phyloP scores from a whole-genome alignment of 2,113 vertebrate species.

The Eclectus roratus region DNA sequence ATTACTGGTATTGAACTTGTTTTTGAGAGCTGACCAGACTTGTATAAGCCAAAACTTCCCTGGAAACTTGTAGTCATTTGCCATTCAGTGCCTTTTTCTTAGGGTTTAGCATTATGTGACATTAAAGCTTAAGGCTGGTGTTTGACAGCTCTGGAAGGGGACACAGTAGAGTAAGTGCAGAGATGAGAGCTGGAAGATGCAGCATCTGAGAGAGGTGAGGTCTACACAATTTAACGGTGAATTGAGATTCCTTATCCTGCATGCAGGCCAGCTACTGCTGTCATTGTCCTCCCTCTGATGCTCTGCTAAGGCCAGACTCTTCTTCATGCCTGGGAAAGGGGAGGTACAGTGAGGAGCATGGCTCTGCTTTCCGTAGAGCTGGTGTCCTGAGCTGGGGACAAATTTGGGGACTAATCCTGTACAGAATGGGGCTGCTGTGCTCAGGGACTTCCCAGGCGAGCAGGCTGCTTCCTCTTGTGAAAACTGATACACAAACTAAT shows the following conservation, averaged over 20 bases:
- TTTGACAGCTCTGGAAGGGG: background rate
- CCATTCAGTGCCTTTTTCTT: background rate
- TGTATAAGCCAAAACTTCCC: background rate
- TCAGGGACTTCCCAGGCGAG: background rate
- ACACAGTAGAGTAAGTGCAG: background rate
- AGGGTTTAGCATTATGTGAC: accelerated
- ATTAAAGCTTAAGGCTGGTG: background rate
- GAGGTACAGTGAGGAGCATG: accelerated
- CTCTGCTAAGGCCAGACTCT: accelerated
- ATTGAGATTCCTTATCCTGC: accelerated
- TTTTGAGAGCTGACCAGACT: background rate
- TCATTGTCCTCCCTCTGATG: accelerated
- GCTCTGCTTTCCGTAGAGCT: background rate
- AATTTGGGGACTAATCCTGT: background rate
- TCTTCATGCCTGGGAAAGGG: background rate
- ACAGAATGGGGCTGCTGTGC: background rate
- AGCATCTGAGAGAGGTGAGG: background rate
- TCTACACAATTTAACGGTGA: background rate
- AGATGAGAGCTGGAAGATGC: background rate
- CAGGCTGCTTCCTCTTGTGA: background rate
- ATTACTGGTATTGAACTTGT: background rate
- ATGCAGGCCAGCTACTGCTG: accelerated
- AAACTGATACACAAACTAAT: background rate
- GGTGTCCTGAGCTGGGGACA: accelerated
- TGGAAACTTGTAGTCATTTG: background rate